Percentiles rank a stretch among this genome's conserved stretches.
These are phyloP conservation scores for Omphaloscelis lunosa DNA, from an alignment of 2,888 invertebrate species.

Conservation along the genomic window DNA sequence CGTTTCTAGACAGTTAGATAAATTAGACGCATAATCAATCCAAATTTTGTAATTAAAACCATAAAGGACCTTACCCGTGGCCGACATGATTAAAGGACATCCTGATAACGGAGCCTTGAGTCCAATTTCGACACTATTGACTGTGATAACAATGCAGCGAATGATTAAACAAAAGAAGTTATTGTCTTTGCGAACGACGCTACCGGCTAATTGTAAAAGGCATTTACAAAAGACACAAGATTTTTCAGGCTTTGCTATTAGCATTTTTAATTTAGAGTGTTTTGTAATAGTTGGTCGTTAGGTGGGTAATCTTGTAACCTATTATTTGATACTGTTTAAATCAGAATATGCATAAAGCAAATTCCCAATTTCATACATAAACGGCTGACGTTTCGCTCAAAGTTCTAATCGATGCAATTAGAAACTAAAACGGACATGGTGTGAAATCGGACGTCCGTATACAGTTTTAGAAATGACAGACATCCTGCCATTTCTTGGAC, in stretches of 20 bases:
- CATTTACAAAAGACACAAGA: conserved; percentile 37
- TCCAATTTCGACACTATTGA: conserved; percentile 57
- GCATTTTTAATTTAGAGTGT: not conserved
- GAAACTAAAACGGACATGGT: conserved; percentile 43
- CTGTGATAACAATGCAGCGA: conserved; percentile 55
- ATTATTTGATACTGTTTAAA: not conserved
- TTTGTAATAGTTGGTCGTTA: not conserved
- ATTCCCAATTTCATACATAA: not conserved
- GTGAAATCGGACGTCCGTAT: conserved; percentile 57
- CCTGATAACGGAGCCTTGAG: conserved; percentile 62
- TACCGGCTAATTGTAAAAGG: conserved; percentile 32
- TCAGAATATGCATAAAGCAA: no score
- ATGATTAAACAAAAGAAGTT: conserved; percentile 50
- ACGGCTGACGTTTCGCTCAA: not conserved
- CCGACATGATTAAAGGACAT: conserved; percentile 61
- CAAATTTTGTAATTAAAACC: conserved; percentile 19
- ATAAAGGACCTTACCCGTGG: conserved; percentile 58
- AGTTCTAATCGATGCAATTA: conserved; percentile 12
- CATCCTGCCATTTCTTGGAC: conserved; percentile 26
- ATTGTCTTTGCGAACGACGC: conserved; percentile 46
- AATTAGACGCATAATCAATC: conserved; percentile 9
- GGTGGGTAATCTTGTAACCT: not conserved
- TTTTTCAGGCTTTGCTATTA: conserved; percentile 1
- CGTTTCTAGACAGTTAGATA: not conserved
- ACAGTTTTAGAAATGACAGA: conserved; percentile 49